Conservation (phyloP, 2,888 invertebrate species). For the Phyto melanocephala region DNA sequence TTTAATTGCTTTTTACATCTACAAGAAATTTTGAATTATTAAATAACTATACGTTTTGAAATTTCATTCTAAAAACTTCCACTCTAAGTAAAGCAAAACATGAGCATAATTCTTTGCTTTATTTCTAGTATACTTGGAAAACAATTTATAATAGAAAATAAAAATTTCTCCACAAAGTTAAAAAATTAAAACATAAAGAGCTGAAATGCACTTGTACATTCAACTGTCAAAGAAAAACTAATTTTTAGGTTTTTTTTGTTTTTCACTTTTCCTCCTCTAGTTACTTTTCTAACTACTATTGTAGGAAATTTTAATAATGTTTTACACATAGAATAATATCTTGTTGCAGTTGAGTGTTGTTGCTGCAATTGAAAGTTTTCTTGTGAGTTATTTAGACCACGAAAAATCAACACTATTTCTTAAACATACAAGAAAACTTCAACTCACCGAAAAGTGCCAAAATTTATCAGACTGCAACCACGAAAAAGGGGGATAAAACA, state of each 20-base stretch:
- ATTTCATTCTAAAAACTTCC: conserved; percentile 1
- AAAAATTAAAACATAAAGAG: conserved; percentile 4
- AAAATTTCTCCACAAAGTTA: background rate
- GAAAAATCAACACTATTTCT: conserved; percentile 44
- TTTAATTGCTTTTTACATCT: background rate
- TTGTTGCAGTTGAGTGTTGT: conserved; percentile 6
- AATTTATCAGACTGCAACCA: conserved; percentile 56
- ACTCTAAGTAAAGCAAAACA: background rate
- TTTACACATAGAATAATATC: background rate
- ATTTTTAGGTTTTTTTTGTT: conserved; percentile 4
- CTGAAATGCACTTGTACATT: background rate
- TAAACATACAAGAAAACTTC: conserved; percentile 17
- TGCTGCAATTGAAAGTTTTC: conserved; percentile 6
- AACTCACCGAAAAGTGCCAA: conserved; percentile 29
- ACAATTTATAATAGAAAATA: conserved; percentile 4
- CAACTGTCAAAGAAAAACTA: conserved; percentile 36
- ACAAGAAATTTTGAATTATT: conserved; percentile 10
- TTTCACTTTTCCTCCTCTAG: background rate
- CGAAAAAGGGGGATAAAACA: background rate
- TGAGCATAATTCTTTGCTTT: background rate
- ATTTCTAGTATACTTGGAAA: too few relatives aligned
- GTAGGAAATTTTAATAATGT: conserved; percentile 29
- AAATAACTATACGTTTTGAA: background rate
- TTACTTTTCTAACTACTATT: conserved; percentile 11
- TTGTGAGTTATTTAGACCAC: conserved; percentile 49